Base-by-base conservation (phyloP, 2,113 vertebrate genomes). In the Cepphus grylle region DNA sequence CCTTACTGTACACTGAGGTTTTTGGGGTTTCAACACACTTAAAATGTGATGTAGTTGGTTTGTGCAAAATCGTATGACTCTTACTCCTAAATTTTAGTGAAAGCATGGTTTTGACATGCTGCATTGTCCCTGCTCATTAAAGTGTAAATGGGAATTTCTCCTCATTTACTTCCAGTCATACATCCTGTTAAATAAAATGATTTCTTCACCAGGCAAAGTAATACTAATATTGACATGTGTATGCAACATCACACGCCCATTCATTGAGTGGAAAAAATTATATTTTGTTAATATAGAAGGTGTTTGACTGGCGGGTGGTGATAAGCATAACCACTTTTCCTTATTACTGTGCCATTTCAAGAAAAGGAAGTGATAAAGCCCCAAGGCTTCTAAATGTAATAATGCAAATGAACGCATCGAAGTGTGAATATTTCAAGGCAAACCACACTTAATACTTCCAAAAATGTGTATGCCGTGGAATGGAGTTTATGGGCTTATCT, bases 331-430 rank as follows among this genome's bases (percentile, higher is more conserved):
- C 96, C 85, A 94, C 91, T 98, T 97, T 96, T 95, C 96, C 96
- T 97, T 97, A 98, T 98, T 98, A 98, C 94, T 96, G 69, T 96
- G 95, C 97, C 93, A 94, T 96, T 98, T 96, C 93, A 95, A 93
- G 95, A 97, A 98, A 93, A 97, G 97, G 97, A 98, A 98, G 97
- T 96, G 98, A 96, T 98, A 97, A 97, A 96, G 97, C 98, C 98
- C 90, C 58, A 87, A 96, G 98, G 97, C 97, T 97, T 97, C 70
- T 93, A 97, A 98, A 97, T 94, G 94, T 96, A 97, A 97, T 97
- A 91, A 97, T 97, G 96, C 97, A 98, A 95, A 97, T 97, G 93
- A 96, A 59, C 42, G 40, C 73, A 93, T 79, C 53, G 40, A 97
- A 96, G 95, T 97, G 97, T 96, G 96, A 96, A 79, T 86, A 94